Conservation (phyloP, 2,797 vertebrate genomes). For the Avahi laniger region DNA sequence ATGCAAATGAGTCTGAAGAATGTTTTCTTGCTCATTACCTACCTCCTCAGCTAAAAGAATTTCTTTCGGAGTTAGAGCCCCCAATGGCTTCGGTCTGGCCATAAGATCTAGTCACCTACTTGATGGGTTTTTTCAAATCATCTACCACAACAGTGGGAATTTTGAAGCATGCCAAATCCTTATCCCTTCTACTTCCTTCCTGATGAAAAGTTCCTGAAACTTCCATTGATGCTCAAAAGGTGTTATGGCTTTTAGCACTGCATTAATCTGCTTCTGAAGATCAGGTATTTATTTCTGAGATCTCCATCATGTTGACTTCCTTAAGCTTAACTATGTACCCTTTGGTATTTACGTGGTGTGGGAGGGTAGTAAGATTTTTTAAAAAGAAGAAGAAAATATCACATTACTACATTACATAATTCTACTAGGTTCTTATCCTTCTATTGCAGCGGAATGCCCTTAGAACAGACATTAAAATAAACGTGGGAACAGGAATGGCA, state of each 20-base stretch:
- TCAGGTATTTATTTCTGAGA: conserved; percentile 71
- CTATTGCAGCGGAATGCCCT: conserved; percentile 63
- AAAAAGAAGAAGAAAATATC: background rate
- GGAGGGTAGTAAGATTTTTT: background rate
- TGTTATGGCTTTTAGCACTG: conserved; percentile 22
- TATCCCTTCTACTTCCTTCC: conserved; percentile 3
- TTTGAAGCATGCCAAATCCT: background rate
- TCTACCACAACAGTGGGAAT: background rate
- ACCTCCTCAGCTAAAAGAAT: background rate
- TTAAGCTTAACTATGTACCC: conserved; percentile 61
- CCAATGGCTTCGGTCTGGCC: background rate
- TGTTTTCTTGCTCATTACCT: background rate
- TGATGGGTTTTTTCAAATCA: background rate
- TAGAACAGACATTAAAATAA: conserved; percentile 38
- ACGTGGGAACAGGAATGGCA: background rate
- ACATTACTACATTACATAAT: conserved; percentile 64
- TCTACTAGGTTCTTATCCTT: conserved; percentile 60
- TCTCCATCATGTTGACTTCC: conserved; percentile 63
- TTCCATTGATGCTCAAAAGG: conserved; percentile 50
- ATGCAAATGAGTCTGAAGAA: background rate
- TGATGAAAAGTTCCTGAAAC: conserved; percentile 46
- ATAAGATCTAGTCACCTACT: background rate
- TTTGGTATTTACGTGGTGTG: conserved; percentile 56
- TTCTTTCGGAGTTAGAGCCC: background rate
- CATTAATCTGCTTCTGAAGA: conserved; percentile 55